These are phyloP conservation scores for Noturus placidus DNA, from an alignment of 2,113 vertebrate species.

Conservation along the genomic window DNA sequence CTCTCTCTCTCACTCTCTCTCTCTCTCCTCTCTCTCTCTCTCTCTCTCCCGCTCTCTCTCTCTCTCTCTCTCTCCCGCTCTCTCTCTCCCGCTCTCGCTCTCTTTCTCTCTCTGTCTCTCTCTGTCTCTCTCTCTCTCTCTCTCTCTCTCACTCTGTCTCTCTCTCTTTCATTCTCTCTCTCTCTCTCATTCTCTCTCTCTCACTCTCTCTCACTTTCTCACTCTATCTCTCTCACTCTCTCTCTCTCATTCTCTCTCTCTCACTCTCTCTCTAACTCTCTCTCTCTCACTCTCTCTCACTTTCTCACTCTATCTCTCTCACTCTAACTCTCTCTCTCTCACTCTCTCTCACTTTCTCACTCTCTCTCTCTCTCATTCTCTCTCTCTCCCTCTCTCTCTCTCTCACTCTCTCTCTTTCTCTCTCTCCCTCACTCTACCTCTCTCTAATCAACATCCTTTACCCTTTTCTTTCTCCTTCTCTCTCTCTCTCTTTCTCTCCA, in stretches of 20 bases:
- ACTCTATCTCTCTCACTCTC: not conserved
- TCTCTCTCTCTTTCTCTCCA: not conserved
- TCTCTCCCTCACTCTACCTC: not conserved
- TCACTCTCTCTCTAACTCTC: not conserved
- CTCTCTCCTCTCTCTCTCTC: too few species aligned
- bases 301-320: not conserved
- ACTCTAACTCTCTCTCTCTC: too few species aligned
- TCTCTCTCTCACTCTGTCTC: not conserved
- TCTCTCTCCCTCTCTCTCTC: not conserved
- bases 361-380: not conserved
- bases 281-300: not conserved
- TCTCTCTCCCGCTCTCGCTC: not conserved
- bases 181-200: not conserved
- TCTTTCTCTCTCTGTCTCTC: not conserved
- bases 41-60: too few species aligned
- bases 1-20: too few species aligned
- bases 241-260: not conserved
- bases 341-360: too few species aligned
- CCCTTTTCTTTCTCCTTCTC: not conserved
- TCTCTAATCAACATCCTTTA: not conserved
- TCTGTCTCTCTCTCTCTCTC: too few species aligned
- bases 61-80: too few species aligned
- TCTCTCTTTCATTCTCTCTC: not conserved
- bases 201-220: not conserved
- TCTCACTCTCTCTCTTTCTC: not conserved